phyloP scores from a whole-genome alignment of 2,888 invertebrate species.

The Eilema caniola region DNA sequence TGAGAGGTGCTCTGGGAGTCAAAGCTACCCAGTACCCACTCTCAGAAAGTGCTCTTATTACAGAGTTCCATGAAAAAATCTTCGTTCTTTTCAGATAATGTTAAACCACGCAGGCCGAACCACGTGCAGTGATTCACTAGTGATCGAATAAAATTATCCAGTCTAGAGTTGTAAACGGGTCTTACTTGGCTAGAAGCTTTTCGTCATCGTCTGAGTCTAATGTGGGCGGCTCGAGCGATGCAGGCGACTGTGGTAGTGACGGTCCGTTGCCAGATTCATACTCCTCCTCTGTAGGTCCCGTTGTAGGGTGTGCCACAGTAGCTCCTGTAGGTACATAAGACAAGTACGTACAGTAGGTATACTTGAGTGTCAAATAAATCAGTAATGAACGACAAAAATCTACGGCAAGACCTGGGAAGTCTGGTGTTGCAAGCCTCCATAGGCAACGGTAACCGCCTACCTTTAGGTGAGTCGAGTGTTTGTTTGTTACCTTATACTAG shows the following conservation, averaged over 20 bases:
- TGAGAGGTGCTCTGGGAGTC: too few species aligned
- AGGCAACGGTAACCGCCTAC: too few species aligned
- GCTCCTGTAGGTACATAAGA: conserved; percentile 47
- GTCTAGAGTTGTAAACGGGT: background rate
- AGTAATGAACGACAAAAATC: too few species aligned
- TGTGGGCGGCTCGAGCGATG: conserved; percentile 94
- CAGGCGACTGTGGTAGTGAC: conserved; percentile 97
- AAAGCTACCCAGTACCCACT: too few species aligned
- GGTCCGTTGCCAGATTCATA: conserved; percentile 98
- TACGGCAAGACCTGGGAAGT: too few species aligned
- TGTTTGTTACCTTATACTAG: background rate
- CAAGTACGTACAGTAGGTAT: background rate
- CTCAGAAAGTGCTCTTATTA: too few species aligned
- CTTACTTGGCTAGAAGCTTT: conserved; percentile 86
- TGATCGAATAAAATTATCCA: background rate
- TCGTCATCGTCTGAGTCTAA: conserved; percentile 95
- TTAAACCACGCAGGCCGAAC: background rate
- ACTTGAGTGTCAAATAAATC: background rate
- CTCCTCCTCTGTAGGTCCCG: conserved; percentile 93
- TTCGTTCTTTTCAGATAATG: too few species aligned
- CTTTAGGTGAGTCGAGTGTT: background rate
- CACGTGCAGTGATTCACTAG: too few species aligned
- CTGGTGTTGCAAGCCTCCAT: too few species aligned
- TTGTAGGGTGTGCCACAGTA: conserved; percentile 46
- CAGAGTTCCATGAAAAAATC: too few species aligned